Evolutionary conservation across 2,113 vertebrate genomes (phyloP).

Genomic region (Syngnathoides biaculeatus): DNA sequence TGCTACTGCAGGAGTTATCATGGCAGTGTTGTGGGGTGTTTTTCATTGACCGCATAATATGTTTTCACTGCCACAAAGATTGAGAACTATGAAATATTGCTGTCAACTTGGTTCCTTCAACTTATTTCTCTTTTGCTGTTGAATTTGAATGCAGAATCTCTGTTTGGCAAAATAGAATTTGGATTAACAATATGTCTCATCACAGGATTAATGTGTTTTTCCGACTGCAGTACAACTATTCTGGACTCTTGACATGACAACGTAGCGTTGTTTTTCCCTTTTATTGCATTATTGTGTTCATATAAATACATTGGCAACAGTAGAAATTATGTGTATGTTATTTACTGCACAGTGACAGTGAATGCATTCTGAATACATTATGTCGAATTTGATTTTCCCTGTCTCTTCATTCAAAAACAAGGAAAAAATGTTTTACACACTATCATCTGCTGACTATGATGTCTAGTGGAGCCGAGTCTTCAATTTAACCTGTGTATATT

Average conservation of each 20-base stretch:
- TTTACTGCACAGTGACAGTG: slow-evolving; percentile 4
- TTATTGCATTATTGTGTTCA: neutral
- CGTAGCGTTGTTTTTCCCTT: neutral
- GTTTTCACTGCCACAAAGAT: slow-evolving; percentile 30
- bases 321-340: neutral
- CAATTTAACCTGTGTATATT: neutral
- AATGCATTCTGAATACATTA: slow-evolving; percentile 33
- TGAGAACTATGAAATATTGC: slow-evolving; percentile 9
- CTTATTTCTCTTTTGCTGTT: slow-evolving; percentile 4
- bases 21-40: slow-evolving; percentile 36
- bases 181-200: neutral
- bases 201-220: neutral
- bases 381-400: slow-evolving; percentile 23
- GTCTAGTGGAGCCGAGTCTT: neutral
- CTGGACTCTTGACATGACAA: neutral
- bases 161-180: neutral
- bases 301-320: neutral
- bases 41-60: slow-evolving; percentile 46
- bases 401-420: slow-evolving; percentile 14
- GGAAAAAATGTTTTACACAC: slow-evolving; percentile 15
- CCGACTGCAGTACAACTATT: neutral
- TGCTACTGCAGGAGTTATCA: slow-evolving; percentile 56
- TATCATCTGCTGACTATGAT: slow-evolving; percentile 45
- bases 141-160: neutral
- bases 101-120: neutral